A percentile compares a stretch with the other conserved stretches of the same genome.
phyloP scores from a whole-genome alignment of 2,888 invertebrate species.

The Ennomos fuscantarius region DNA sequence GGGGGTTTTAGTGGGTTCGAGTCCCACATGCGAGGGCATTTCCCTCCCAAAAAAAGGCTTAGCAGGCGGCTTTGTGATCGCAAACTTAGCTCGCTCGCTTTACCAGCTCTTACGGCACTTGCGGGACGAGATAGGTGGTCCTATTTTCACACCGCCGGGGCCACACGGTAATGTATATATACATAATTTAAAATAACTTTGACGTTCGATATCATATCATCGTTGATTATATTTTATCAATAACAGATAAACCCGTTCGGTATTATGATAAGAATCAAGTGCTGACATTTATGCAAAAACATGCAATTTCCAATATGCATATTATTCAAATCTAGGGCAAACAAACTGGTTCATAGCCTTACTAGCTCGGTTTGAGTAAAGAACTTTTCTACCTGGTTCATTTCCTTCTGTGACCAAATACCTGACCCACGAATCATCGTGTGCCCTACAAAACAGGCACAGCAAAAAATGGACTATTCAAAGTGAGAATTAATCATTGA shows the following conservation, averaged over 20 bases:
- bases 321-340: not conserved
- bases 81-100: too few species aligned
- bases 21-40: too few species aligned
- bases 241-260: constrained; percentile 15
- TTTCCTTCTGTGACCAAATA: constrained; percentile 12
- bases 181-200: too few species aligned
- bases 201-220: constrained; percentile 1
- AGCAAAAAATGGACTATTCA: not conserved
- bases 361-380: constrained; percentile 3
- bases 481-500: not conserved
- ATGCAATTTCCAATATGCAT: constrained; percentile 8
- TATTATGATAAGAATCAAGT: constrained; percentile 11
- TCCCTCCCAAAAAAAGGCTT: too few species aligned
- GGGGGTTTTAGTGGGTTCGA: too few species aligned
- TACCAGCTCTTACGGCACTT: too few species aligned
- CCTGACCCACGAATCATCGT: constrained; percentile 25
- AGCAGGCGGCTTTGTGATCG: too few species aligned
- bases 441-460: not conserved
- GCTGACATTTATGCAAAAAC: constrained; percentile 7
- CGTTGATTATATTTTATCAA: constrained; percentile 12
- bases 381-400: constrained; percentile 29
- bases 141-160: too few species aligned
- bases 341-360: not conserved
- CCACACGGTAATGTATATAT: too few species aligned
- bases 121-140: too few species aligned